A percentile compares a stretch with the other conserved stretches of the same genome.
These are phyloP conservation scores for Neoniphon sammara DNA, from an alignment of 2,797 vertebrate genomes.

Conservation along the genomic window DNA sequence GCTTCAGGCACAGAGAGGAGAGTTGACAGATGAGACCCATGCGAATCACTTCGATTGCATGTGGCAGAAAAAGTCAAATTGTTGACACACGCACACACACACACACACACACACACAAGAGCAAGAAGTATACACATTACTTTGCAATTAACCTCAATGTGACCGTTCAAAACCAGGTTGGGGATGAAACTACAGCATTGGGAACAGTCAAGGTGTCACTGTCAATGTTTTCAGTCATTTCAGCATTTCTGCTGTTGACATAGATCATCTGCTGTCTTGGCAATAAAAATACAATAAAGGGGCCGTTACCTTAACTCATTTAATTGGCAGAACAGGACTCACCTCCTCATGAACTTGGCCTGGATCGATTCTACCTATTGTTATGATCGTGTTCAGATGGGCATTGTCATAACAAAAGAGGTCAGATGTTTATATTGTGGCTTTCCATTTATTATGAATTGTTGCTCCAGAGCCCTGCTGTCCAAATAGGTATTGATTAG, in stretches of 20 bases:
- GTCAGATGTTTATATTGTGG: slow-evolving; percentile 74
- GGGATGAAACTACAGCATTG: slow-evolving; percentile 34
- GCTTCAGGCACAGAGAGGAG: slow-evolving; percentile 40
- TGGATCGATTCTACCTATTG: slow-evolving; percentile 71
- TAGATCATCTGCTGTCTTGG: slow-evolving; percentile 47
- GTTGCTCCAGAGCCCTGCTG: slow-evolving; percentile 67
- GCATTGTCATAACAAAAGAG: slow-evolving; percentile 76
- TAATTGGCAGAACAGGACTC: slow-evolving; percentile 75
- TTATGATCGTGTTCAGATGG: slow-evolving; percentile 76
- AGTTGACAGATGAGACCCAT: slow-evolving; percentile 53
- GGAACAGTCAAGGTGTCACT: slow-evolving; percentile 55
- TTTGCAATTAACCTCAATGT: slow-evolving; percentile 64
- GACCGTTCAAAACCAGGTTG: slow-evolving; percentile 43
- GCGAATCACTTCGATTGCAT: slow-evolving; percentile 1
- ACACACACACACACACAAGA: slow-evolving; percentile 1
- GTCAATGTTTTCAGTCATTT: slow-evolving; percentile 61
- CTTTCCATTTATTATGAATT: slow-evolving; percentile 77
- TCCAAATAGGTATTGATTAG: slow-evolving; percentile 81
- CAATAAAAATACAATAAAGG: slow-evolving; percentile 63
- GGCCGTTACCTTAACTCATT: slow-evolving; percentile 58
- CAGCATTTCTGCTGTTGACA: slow-evolving; percentile 58
- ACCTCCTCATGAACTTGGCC: slow-evolving; percentile 77
- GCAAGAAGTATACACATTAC: slow-evolving; percentile 17
- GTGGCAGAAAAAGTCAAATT: slow-evolving; percentile 40
- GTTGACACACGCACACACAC: slow-evolving; percentile 22